phyloP scores from a whole-genome alignment of 2,797 vertebrate species.

The Hephaestus fuliginosus region DNA sequence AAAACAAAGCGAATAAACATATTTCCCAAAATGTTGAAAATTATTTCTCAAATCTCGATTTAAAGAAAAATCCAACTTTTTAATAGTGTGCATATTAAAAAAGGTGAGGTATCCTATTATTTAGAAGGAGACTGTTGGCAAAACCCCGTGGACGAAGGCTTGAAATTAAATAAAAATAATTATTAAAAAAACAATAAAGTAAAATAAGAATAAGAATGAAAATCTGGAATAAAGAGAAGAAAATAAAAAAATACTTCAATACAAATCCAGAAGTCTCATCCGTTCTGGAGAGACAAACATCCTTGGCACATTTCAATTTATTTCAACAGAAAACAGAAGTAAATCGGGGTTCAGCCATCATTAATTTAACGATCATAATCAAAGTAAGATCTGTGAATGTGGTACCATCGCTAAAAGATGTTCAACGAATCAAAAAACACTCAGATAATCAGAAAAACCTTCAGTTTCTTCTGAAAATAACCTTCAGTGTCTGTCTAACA shows the following conservation, averaged over 20 bases:
- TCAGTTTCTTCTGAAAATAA: too few species aligned
- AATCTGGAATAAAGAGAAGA: neutral
- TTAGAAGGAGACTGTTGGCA: neutral
- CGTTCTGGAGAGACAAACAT: neutral
- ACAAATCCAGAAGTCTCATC: neutral
- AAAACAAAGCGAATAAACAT: neutral
- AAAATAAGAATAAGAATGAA: neutral
- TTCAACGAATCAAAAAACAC: neutral
- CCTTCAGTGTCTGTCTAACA: too few species aligned
- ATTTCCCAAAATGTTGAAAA: neutral
- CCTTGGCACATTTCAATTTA: neutral
- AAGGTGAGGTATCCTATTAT: neutral
- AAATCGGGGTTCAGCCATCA: neutral
- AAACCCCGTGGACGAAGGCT: constrained; percentile 6
- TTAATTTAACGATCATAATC: neutral
- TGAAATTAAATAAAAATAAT: neutral
- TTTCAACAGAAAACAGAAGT: neutral
- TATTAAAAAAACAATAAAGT: neutral
- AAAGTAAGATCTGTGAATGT: constrained; percentile 16
- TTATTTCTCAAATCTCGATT: neutral
- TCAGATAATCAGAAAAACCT: neutral
- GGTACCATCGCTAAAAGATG: neutral
- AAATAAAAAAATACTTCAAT: neutral
- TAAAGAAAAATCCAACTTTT: neutral
- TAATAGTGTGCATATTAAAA: neutral